Base-by-base conservation (phyloP, 2,888 invertebrate species). In the Cephus rjabovi region DNA sequence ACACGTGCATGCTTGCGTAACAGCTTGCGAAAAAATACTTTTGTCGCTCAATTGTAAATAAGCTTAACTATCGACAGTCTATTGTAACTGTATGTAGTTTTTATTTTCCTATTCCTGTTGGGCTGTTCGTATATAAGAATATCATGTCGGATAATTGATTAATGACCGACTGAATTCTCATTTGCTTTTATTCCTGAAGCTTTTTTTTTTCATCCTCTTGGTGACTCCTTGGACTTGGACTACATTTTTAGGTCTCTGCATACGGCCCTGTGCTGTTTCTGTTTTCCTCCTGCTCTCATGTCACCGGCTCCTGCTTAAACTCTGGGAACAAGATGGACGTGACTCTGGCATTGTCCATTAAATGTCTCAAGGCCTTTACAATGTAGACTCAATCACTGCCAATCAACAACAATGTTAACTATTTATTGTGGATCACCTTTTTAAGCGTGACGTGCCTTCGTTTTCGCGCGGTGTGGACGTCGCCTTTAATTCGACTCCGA, bases 361-460 rank as follows among this genome's bases (percentile, higher is more conserved):
- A 82, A 76, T 77, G 84, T 83, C 85, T 88, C 89, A 89, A 89
- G 89, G 89, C 77, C 89, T 87, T 89, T 85, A 84, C 79, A 89
- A 90, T 89, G 85, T 88, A 89, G 83, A 81, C 83, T 83, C 89
- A 89, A 90, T 89, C 88, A 86, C 84, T 82, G 83, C 81, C 88
- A 90, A 88, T 90, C 87, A 87, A 84, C 85, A 81, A 79, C 82
- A 84, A 86, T 87, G 84, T 83, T 81, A 83, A 83, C 86, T 85
- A 86, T 86, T 85, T 82, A 82, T 75, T 79, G 77, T 76, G 78
- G 78, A 68, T 81, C 80, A 82, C 82, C 84, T 86, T 85, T 77
- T 81, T 77, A 69, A 56, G 56, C 56, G 56, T 56, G 23, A 74
- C 74, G 15, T 56, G 23, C 56, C 56, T 23, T 56, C 56, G 56